A percentile compares a stretch with the other conserved stretches of the same genome.
Evolutionary conservation across 2,888 invertebrate genomes (phyloP).

Genomic region (Drosophila falleni): DNA sequence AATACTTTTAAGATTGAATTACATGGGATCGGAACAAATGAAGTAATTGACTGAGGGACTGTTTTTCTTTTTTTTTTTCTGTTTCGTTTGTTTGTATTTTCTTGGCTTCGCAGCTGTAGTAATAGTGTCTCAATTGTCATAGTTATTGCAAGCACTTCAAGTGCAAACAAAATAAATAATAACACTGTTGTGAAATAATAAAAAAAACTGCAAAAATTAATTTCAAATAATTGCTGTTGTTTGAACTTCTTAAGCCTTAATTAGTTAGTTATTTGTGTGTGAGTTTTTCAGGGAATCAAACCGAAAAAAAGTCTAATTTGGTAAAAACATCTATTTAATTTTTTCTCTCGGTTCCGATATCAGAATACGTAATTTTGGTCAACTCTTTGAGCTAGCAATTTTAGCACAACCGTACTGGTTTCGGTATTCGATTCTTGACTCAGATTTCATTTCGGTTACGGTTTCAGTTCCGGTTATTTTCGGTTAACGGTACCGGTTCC

Average conservation of each 20-base stretch:
- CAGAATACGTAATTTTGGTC: no score
- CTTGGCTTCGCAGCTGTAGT: constrained; percentile 1
- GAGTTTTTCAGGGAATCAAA: no score
- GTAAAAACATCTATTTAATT: no score
- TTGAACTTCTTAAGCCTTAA: background rate
- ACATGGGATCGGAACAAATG: background rate
- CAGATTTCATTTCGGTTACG: no score
- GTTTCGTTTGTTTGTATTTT: constrained; percentile 1
- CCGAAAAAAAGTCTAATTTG: no score
- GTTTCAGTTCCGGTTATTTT: no score
- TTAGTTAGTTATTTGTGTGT: background rate
- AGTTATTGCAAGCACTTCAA: constrained; percentile 4
- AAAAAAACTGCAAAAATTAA: background rate
- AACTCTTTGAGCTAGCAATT: no score
- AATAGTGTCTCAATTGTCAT: background rate
- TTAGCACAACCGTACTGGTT: no score
- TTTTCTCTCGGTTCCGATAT: no score
- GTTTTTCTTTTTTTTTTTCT: background rate
- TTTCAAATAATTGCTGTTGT: background rate
- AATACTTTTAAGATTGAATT: background rate
- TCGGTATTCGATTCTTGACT: no score
- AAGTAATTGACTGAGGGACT: background rate
- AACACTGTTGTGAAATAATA: background rate
- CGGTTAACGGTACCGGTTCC: no score
- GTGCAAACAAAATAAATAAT: background rate